Evolutionary conservation across 2,797 vertebrate genomes (phyloP).

Genomic region (Rachycentron canadum): DNA sequence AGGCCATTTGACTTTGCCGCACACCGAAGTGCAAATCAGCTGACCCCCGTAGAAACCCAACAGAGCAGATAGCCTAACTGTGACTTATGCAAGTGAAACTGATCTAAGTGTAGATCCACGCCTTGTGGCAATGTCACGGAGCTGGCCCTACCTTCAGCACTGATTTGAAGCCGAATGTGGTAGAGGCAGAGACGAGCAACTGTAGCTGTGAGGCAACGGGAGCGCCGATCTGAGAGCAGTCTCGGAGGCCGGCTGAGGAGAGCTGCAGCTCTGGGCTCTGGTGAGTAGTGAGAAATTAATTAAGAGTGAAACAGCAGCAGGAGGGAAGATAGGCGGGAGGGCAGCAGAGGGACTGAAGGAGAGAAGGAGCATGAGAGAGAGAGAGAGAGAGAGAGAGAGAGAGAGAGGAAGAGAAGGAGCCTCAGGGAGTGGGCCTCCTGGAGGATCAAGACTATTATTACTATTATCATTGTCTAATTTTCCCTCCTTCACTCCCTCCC

Average conservation of each 20-base stretch:
- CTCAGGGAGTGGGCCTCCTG: conserved; percentile 69
- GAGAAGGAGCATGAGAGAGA: conserved; percentile 47
- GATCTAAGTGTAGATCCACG: conserved; percentile 57
- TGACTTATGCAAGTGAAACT: conserved; percentile 64
- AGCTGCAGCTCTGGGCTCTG: conserved; percentile 80
- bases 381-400: conserved; percentile 51
- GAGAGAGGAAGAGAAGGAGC: conserved; percentile 46
- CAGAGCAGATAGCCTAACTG: conserved; percentile 35
- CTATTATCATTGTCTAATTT: conserved; percentile 86
- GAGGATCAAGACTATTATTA: conserved; percentile 87
- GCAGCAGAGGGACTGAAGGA: conserved; percentile 62
- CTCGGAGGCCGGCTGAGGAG: conserved; percentile 70
- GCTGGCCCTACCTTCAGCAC: conserved; percentile 53
- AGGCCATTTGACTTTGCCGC: conserved; percentile 55
- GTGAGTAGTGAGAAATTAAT: conserved; percentile 88
- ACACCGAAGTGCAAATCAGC: conserved; percentile 35
- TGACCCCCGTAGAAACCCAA: conserved; percentile 46
- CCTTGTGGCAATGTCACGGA: conserved; percentile 66
- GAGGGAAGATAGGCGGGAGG: conserved; percentile 75
- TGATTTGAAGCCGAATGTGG: conserved; percentile 60
- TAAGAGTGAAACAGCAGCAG: conserved; percentile 85
- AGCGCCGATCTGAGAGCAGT: conserved; percentile 73
- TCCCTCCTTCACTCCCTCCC: conserved; percentile 48
- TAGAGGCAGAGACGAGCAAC: conserved; percentile 51
- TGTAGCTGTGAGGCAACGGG: conserved; percentile 60